Percentiles rank a stretch among this genome's conserved stretches.
Conservation (phyloP, 53 echinoderm and acorn worm species). For the Echinometra lucunter region DNA sequence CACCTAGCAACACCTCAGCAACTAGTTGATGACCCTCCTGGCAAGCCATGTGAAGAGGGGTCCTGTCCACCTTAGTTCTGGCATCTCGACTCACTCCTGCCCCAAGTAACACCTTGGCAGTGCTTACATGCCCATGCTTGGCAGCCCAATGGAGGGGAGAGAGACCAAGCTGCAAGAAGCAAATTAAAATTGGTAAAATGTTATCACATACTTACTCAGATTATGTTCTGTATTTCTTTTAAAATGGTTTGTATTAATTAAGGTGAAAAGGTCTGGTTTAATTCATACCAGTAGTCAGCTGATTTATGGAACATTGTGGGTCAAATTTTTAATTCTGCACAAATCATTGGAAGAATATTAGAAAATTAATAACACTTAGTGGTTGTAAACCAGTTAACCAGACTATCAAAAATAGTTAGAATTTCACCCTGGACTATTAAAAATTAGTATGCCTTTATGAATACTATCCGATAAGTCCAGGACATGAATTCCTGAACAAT, state of each 20-base stretch:
- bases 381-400: too few species aligned
- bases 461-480: too few species aligned
- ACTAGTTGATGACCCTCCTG: constrained; percentile 87
- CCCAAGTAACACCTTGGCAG: constrained; percentile 88
- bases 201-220: not conserved
- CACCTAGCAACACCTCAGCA: constrained; percentile 76
- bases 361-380: too few species aligned
- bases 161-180: constrained; percentile 81
- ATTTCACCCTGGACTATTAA: too few species aligned
- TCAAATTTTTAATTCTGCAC: too few species aligned
- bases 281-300: too few species aligned
- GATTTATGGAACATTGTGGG: too few species aligned
- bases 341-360: too few species aligned
- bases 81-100: constrained; percentile 98
- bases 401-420: too few species aligned
- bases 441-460: too few species aligned
- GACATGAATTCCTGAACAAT: too few species aligned
- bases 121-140: constrained; percentile 88
- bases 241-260: not conserved
- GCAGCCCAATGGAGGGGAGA: constrained; percentile 95
- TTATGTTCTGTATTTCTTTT: not conserved
- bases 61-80: constrained; percentile 95
- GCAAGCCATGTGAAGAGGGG: constrained; percentile 92
- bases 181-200: not conserved
- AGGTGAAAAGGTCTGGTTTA: too few species aligned